Percentiles rank a stretch among this genome's conserved stretches.
Evolutionary conservation across 2,113 vertebrate species (phyloP).

Genomic region (Cyphomyrus discorhynchus): DNA sequence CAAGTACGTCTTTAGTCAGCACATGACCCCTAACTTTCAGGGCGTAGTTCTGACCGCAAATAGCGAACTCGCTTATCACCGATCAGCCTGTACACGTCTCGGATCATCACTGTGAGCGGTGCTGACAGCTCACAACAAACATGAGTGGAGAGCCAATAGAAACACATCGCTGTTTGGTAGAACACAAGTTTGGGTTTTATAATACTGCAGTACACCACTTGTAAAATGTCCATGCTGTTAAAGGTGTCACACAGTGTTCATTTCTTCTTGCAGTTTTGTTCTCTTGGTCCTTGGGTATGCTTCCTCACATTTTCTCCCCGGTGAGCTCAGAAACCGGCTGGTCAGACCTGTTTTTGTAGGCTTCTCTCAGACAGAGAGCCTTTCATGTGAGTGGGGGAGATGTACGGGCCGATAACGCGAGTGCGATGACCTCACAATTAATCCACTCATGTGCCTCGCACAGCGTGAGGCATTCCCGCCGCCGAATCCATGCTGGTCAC

Average conservation of each 20-base stretch:
- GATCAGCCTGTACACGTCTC: background rate
- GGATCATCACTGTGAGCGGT: background rate
- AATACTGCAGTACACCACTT: background rate
- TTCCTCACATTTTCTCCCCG: background rate
- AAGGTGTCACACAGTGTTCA: background rate
- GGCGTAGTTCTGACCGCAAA: background rate
- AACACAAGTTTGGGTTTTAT: background rate
- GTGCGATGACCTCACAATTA: background rate
- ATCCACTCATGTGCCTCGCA: background rate
- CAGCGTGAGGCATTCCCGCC: background rate
- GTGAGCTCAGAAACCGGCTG: background rate
- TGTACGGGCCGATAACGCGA: background rate
- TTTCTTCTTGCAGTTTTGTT: background rate
- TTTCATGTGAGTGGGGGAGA: background rate
- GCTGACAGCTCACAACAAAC: background rate
- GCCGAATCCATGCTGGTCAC: background rate
- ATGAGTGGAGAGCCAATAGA: background rate
- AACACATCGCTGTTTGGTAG: background rate
- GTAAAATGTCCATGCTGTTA: background rate
- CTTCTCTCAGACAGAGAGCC: background rate
- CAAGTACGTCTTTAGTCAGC: background rate
- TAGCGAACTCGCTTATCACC: background rate
- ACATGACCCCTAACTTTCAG: background rate
- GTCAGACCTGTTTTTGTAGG: background rate
- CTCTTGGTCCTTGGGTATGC: background rate